Conservation (phyloP, 2,797 vertebrate species). For the Scolopax rusticola region DNA sequence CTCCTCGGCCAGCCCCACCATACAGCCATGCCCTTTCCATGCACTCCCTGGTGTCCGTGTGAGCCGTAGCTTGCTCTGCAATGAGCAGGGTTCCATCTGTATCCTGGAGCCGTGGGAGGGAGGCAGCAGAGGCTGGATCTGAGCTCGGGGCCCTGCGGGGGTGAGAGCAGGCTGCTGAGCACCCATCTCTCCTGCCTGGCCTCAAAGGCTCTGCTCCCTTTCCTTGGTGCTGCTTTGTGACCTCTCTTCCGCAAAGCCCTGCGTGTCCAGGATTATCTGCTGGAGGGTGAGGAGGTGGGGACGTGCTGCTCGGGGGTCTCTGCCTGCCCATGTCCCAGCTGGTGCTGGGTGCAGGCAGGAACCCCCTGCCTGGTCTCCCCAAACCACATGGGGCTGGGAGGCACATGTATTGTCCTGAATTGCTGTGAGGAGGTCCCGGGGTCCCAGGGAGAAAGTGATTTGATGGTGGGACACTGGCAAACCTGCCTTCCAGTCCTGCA, state of each 20-base stretch:
- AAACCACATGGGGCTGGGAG: rapidly evolving
- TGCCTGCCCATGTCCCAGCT: not conserved
- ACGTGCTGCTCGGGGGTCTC: not conserved
- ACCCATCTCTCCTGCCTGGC: not conserved
- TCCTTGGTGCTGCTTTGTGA: not conserved
- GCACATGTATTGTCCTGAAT: rapidly evolving
- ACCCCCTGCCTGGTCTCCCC: not conserved
- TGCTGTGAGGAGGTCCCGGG: not conserved
- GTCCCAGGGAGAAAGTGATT: not conserved
- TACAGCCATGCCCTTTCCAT: not conserved
- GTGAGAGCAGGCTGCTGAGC: not conserved
- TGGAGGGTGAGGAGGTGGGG: not conserved
- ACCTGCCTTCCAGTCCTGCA: rapidly evolving
- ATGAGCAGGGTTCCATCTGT: not conserved
- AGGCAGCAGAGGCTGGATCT: not conserved
- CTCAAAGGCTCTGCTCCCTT: not conserved
- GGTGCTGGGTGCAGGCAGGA: not conserved
- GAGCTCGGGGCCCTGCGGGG: not conserved
- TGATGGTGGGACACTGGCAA: not conserved
- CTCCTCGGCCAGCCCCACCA: not conserved
- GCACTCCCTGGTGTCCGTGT: not conserved
- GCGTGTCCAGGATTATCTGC: rapidly evolving
- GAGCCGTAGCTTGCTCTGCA: not conserved
- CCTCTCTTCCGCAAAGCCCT: rapidly evolving
- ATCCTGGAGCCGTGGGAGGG: not conserved